Base-by-base conservation (phyloP, 1,140 invertebrate species). In the Scaptomyza hsui region DNA sequence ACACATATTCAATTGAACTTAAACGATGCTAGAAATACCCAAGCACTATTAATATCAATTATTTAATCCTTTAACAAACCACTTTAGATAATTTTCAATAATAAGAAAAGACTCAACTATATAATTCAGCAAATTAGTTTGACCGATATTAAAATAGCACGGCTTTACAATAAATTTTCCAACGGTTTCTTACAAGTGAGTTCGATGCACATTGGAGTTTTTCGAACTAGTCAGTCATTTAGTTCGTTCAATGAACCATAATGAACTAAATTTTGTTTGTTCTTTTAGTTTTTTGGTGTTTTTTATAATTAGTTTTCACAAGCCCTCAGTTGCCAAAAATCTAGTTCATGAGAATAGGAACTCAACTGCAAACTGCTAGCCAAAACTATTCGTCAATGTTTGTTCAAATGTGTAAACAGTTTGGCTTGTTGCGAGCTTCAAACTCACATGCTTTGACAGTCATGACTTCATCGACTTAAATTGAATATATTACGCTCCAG, bases 381-480 rank as follows among this genome's bases (percentile, higher is more conserved):
- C 39, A 29, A 29, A 55, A 63, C 26, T 56, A 26, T 47, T 42
- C 37, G 42, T 64, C 13, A 64, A 56, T 56, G 26, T 24, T 44
- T 32, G 60, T 53, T 42, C 26, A 39, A 62, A 52, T 53, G 6
- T 21, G 60, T 24, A 53, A 53, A 64, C 42, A 47, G 42, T 29
- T 47, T 4, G 9, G 41, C 19, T 56, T 44, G 9, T 19, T 19
- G 18, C 3, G 4, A 6, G 16, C 10, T 12, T 37, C 3, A 1
- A 18, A n/a, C 37, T 47, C 9, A 32, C 45, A 51, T 61, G 47
- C 29, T 69, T 13, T 35, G 48, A 24, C 65, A 47, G 57, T 16
- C 16, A 69, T 69, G 65, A 68, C 47, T 45, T 52, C 39, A 62
- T 68, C 16, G 29, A 47, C 49, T 41, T 4, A 2, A 35, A 32